Evolutionary conservation across 2,113 vertebrate genomes (phyloP).

Genomic region (Cryptomyrus ogoouensis): DNA sequence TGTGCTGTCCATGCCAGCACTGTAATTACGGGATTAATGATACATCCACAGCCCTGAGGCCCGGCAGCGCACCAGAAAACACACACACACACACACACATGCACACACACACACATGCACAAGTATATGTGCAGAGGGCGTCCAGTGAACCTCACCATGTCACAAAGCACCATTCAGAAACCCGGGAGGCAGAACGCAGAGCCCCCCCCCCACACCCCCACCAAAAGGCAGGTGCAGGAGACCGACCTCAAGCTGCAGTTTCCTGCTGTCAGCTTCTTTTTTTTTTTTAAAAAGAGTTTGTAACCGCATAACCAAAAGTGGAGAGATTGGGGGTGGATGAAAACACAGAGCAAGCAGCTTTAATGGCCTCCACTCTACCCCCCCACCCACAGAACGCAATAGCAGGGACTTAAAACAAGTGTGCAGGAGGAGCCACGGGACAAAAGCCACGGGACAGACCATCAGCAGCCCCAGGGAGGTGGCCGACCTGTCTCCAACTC

Average conservation of each 20-base stretch:
- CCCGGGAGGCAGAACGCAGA: constrained; percentile 7
- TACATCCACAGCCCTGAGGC: background rate
- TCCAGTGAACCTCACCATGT: constrained; percentile 16
- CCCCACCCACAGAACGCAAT: background rate
- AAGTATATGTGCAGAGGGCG: background rate
- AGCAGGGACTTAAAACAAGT: background rate
- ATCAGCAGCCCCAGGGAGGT: background rate
- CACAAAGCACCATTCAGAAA: constrained; percentile 40
- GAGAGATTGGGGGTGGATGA: background rate
- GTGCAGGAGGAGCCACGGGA: background rate
- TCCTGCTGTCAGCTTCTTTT: constrained; percentile 38
- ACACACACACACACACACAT: background rate
- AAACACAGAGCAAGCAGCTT: background rate
- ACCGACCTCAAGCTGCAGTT: constrained; percentile 33
- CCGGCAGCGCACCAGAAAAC: background rate
- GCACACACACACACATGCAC: background rate
- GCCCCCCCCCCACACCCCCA: background rate
- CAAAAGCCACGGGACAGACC: background rate
- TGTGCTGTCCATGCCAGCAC: background rate
- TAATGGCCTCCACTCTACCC: background rate
- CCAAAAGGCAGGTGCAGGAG: constrained; percentile 42
- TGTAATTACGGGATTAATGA: constrained; percentile 31
- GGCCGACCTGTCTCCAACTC: background rate
- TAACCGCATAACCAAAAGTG: background rate
- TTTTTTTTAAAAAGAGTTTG: background rate